Conservation (phyloP, 1,140 invertebrate genomes). For the Diachasma alloeum region DNA sequence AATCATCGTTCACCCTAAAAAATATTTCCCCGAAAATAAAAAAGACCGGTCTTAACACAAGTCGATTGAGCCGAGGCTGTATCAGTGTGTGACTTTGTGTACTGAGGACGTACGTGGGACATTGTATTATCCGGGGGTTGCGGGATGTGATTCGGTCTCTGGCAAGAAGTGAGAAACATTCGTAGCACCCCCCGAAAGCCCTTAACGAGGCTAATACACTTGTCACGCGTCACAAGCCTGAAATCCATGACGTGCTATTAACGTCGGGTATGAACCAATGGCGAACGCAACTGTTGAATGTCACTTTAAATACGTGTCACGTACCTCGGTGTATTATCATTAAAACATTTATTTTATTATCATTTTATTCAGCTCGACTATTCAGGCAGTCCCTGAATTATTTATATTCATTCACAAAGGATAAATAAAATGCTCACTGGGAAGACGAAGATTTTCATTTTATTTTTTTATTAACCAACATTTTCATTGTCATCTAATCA, state of each 20-base stretch:
- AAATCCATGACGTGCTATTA: conserved; percentile 54
- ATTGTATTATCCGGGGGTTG: conserved; percentile 11
- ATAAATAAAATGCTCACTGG: no score
- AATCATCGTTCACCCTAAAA: not conserved
- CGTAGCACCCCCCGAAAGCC: conserved; percentile 38
- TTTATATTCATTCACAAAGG: no score
- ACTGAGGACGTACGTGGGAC: conserved; percentile 22
- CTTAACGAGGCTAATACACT: conserved; percentile 61
- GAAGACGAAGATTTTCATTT: not conserved
- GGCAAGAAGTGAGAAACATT: conserved; percentile 43
- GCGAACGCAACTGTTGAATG: conserved; percentile 57
- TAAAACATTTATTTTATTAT: not conserved
- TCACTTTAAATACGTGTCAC: conserved; percentile 49
- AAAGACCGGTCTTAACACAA: not conserved
- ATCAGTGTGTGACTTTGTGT: not conserved
- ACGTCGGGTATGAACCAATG: conserved; percentile 51
- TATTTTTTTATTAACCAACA: no score
- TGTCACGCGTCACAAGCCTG: conserved; percentile 41
- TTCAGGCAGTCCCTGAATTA: no score
- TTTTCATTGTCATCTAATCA: no score
- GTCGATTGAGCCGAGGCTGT: not conserved
- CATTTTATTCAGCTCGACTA: not conserved
- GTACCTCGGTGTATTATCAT: not conserved
- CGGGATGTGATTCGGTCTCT: conserved; percentile 21
- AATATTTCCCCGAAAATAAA: not conserved